Evolutionary conservation across 2,113 vertebrate species (phyloP).

Genomic region (Leiothrix lutea): DNA sequence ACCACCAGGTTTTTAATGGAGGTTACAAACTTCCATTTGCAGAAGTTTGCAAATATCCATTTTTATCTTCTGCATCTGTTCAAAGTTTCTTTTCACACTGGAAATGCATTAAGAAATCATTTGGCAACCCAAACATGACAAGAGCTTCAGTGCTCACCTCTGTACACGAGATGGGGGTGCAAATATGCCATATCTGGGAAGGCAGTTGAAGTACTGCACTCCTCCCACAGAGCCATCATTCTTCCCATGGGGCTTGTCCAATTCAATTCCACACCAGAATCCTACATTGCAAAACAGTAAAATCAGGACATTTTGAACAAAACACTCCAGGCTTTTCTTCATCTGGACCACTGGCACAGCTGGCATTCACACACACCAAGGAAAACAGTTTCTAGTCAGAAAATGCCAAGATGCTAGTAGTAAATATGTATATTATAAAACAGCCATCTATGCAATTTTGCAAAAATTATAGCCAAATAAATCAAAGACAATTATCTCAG

Average conservation of each 20-base stretch:
- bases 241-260: constrained; percentile 94
- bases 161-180: constrained; percentile 93
- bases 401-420: neutral
- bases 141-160: constrained; percentile 75
- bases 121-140: neutral
- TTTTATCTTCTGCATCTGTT: neutral
- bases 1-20: neutral
- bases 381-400: neutral
- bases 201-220: constrained; percentile 91
- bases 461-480: neutral
- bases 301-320: neutral
- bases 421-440: neutral
- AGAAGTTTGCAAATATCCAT: constrained; percentile 11
- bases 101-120: neutral
- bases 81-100: neutral
- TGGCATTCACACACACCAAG: neutral
- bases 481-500: neutral
- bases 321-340: neutral
- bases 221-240: constrained; percentile 93
- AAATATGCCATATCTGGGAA: constrained; percentile 90
- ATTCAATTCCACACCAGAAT: constrained; percentile 91
- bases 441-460: neutral
- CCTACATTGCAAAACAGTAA: constrained; percentile 69
- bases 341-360: neutral
- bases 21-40: neutral